These are phyloP conservation scores for Zoroaster sp. DNA, from an alignment of 53 echinoderm and acorn worm genomes.

Conservation along the genomic window DNA sequence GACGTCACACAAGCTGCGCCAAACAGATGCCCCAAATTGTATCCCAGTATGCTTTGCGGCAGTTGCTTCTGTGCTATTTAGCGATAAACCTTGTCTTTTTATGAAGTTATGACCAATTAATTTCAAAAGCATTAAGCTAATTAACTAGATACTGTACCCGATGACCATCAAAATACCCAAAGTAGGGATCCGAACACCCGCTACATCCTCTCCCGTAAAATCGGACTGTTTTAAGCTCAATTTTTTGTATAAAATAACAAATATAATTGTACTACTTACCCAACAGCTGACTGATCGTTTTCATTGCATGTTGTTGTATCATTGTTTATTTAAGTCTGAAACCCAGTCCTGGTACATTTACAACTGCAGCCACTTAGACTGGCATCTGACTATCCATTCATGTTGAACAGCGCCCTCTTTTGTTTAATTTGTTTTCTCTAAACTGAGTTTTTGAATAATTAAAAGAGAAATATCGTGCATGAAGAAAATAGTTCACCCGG, in stretches of 20 bases:
- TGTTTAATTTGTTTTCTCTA: too few relatives aligned
- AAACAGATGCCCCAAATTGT: too few relatives aligned
- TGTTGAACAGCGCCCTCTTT: not conserved
- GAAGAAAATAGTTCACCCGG: too few relatives aligned
- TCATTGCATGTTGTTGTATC: not conserved
- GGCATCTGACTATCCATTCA: not conserved
- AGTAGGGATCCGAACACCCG: not conserved
- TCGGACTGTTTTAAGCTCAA: not conserved
- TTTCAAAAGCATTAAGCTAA: not conserved
- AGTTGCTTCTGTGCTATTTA: too few relatives aligned
- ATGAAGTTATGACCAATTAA: not conserved
- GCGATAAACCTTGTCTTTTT: too few relatives aligned
- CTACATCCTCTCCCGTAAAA: not conserved
- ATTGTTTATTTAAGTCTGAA: not conserved
- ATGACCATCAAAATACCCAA: not conserved
- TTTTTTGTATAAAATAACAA: not conserved
- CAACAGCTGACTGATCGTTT: not conserved
- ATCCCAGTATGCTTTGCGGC: too few relatives aligned
- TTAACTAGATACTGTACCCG: not conserved
- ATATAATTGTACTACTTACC: not conserved
- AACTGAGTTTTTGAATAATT: too few relatives aligned
- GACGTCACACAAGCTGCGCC: too few relatives aligned
- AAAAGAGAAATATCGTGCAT: too few relatives aligned
- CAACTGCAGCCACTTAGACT: not conserved
- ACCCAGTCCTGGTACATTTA: not conserved